Base-by-base conservation (phyloP, 2,888 invertebrate genomes). In the Myathropa florea region DNA sequence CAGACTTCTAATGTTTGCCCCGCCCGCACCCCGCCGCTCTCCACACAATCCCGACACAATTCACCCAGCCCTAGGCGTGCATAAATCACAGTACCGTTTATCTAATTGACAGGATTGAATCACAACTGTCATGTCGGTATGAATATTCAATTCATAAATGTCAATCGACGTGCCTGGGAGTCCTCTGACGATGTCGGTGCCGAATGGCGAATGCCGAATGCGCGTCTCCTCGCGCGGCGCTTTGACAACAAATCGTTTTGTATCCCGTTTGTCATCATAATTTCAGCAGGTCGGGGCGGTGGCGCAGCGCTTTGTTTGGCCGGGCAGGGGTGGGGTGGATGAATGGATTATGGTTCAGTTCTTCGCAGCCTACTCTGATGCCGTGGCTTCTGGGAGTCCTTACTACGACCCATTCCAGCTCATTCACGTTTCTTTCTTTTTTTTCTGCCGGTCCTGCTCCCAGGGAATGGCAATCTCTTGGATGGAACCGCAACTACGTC, bases 101-200 rank as follows among this genome's bases (percentile, higher is more conserved):
- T 85, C 85, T 85, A 85, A 85, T 85, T 85, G 85, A 78, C 85
- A 82, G 77, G 68, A 85, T 77, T 77, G 80, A 84, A 77, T 84
- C 80, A 73, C 76, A 85, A 85, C 88, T 76, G 79, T 80, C 84
- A 80, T 73, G 77, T 80, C 77, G 77, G 60, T 39, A 84, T 88
- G 88, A 87, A 87, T 88, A 84, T 88, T 84, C 88, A 88, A 88
- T 88, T 80, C 78, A 81, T 85, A 78, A 88, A 88, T 75, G 88
- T 78, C 85, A 81, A 81, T 79, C 75, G 85, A 82, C 72, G 24
- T 82, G 81, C 64, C 82, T 81, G 24, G 30, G 59, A 82, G 85
- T 82, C 60, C 39, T 77, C 77, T 77, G 33, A 9, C 33, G 33
- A 33, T 33, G 33, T 6, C 33, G 33, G 18, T 46, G 46, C 39